Conservation (phyloP, 2,797 vertebrate genomes). For the Buphagus erythrorhynchus region DNA sequence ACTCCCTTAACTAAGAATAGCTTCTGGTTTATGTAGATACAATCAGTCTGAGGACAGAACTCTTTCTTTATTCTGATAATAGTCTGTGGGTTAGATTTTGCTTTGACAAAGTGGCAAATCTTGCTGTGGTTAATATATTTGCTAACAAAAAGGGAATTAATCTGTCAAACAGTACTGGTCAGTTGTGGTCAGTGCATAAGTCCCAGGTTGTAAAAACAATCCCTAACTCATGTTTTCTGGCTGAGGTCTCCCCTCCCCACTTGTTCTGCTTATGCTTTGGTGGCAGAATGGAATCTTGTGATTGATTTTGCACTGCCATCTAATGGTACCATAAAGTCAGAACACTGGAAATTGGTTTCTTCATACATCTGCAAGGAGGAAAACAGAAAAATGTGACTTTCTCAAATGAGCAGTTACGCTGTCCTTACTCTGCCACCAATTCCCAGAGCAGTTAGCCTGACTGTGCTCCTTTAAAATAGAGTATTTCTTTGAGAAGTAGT, state of each 20-base stretch:
- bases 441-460: not conserved
- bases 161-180: not conserved
- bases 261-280: not conserved
- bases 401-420: not conserved
- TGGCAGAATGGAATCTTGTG: not conserved
- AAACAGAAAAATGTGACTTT: not conserved
- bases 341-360: not conserved
- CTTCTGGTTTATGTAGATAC: not conserved
- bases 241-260: not conserved
- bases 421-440: not conserved
- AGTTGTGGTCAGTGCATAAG: not conserved
- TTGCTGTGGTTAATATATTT: not conserved
- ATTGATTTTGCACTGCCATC: slow-evolving; percentile 59
- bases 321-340: slow-evolving; percentile 11
- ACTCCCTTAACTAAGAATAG: not conserved
- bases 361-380: not conserved
- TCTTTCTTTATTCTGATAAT: not conserved
- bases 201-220: not conserved
- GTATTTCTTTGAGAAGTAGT: not conserved
- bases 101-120: not conserved
- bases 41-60: not conserved
- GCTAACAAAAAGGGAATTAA: not conserved
- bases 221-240: not conserved
- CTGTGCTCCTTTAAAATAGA: not conserved
- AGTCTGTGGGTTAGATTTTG: not conserved